Conservation (phyloP, 2,888 invertebrate species). For the Chironomus riparius region DNA sequence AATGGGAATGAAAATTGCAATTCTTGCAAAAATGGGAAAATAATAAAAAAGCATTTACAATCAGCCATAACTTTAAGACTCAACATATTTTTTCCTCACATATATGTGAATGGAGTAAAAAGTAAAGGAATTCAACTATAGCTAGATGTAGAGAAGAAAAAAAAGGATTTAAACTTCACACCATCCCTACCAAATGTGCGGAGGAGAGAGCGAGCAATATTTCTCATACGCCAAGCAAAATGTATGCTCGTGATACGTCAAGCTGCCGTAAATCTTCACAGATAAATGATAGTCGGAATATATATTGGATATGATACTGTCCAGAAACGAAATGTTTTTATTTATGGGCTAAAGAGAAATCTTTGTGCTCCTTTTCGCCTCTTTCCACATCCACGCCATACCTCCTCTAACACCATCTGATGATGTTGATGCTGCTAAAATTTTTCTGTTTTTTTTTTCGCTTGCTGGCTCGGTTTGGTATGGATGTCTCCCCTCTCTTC, state of each 20-base stretch:
- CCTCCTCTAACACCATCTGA: neutral
- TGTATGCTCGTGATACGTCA: conserved; percentile 26
- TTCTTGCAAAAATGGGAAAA: neutral
- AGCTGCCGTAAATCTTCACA: conserved; percentile 27
- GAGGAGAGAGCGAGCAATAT: neutral
- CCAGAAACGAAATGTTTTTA: conserved; percentile 24
- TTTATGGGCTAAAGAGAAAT: conserved; percentile 11
- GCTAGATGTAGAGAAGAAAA: neutral
- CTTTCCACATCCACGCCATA: neutral
- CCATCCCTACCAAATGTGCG: neutral
- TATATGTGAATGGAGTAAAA: neutral
- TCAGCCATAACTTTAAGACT: conserved; percentile 5
- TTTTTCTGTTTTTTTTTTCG: neutral
- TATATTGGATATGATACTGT: conserved; percentile 28
- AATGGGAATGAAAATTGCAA: neutral
- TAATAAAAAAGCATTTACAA: neutral
- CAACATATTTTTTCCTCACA: neutral
- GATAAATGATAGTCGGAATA: conserved; percentile 26
- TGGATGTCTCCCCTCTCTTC: neutral
- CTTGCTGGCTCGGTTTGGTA: too few species aligned
- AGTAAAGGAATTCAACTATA: neutral
- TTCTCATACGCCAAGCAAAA: neutral
- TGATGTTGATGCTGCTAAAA: neutral
- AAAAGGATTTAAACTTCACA: conserved; percentile 17
- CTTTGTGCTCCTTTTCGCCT: neutral